Percentiles rank a stretch among this genome's conserved stretches.
Conservation (phyloP, 2,888 invertebrate genomes). For the Polydrusus pterygomalis region DNA sequence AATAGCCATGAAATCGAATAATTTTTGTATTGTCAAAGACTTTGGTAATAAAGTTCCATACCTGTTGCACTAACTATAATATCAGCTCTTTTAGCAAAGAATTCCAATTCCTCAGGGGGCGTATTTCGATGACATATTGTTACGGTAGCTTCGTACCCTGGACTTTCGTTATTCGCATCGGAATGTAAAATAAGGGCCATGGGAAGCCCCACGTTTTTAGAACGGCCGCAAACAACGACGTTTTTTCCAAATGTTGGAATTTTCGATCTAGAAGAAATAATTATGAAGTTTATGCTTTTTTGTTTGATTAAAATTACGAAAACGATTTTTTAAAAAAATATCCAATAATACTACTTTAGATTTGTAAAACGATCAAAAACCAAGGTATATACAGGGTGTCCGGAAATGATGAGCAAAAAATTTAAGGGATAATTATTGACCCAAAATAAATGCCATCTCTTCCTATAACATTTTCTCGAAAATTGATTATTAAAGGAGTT, state of each 20-base stretch:
- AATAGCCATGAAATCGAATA: not conserved
- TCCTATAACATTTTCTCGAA: too few species aligned
- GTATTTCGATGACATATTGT: conserved; percentile 93
- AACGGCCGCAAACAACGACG: conserved; percentile 91
- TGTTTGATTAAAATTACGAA: too few species aligned
- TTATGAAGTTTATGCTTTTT: too few species aligned
- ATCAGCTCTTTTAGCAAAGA: conserved; percentile 83
- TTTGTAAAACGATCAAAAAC: too few species aligned
- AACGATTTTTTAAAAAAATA: too few species aligned
- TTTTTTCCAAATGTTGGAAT: conserved; percentile 90
- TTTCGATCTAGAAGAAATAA: conserved; percentile 70
- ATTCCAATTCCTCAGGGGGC: conserved; percentile 83
- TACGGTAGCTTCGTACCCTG: conserved; percentile 90
- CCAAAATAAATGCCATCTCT: too few species aligned
- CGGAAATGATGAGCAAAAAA: too few species aligned
- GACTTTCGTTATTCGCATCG: conserved; percentile 81
- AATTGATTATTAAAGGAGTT: too few species aligned
- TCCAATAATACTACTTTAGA: too few species aligned
- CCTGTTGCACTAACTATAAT: conserved; percentile 86
- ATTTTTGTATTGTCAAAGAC: too few species aligned
- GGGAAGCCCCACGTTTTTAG: conserved; percentile 94
- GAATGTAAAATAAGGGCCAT: conserved; percentile 89
- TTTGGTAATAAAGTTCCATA: conserved; percentile 59
- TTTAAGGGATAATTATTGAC: too few species aligned
- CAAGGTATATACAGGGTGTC: too few species aligned